Evolutionary conservation across 1,140 invertebrate genomes (phyloP).

Genomic region (Plutomurus gul): DNA sequence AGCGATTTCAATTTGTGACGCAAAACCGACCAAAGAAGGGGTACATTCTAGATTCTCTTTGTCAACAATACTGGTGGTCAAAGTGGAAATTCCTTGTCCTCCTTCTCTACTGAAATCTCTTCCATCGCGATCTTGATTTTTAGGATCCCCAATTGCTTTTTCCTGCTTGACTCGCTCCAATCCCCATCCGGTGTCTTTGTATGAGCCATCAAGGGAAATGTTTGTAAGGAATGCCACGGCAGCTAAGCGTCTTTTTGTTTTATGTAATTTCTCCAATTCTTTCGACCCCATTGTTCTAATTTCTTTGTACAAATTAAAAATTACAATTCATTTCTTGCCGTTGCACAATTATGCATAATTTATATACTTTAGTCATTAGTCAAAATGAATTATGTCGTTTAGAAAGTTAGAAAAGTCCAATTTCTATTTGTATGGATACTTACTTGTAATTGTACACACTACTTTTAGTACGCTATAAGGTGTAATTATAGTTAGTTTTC

Average conservation of each 20-base stretch:
- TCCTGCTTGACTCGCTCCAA: constrained; percentile 20
- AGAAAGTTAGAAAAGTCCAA: no score
- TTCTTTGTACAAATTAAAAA: no score
- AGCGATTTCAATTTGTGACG: neutral
- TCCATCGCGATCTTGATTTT: neutral
- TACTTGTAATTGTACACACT: no score
- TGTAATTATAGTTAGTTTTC: no score
- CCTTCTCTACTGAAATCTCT: neutral
- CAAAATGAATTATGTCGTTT: no score
- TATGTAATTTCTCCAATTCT: constrained; percentile 62
- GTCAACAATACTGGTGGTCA: neutral
- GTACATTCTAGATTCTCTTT: neutral
- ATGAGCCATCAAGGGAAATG: constrained; percentile 89
- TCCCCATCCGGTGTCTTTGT: constrained; percentile 68
- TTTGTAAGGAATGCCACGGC: constrained; percentile 90
- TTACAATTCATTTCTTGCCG: no score
- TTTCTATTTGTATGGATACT: no score
- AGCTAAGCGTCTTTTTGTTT: constrained; percentile 72
- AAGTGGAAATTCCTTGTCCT: neutral
- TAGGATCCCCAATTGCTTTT: neutral
- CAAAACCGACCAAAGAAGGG: neutral
- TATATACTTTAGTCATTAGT: no score
- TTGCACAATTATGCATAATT: no score
- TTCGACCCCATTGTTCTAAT: constrained; percentile 55
- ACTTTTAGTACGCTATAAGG: no score